Percentiles rank a stretch among this genome's conserved stretches.
phyloP scores from a whole-genome alignment of 2,888 invertebrate species.

The Agrenia bidenticulata region DNA sequence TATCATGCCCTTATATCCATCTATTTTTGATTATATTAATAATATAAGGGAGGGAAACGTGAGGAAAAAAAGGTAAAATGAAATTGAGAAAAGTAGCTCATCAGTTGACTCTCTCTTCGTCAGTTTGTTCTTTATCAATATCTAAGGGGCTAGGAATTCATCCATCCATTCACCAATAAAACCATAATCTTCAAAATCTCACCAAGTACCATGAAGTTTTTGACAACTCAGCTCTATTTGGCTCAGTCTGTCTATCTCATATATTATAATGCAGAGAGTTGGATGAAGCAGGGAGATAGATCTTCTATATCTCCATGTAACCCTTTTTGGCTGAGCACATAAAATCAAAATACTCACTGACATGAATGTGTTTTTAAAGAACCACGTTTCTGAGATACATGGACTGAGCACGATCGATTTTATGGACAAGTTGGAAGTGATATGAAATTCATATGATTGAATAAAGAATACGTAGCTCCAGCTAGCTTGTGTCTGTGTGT shows the following conservation, averaged over 20 bases:
- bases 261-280: background rate
- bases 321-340: slow-evolving; percentile 14
- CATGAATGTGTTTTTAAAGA: slow-evolving; percentile 22
- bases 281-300: background rate
- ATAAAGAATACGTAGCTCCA: slow-evolving; percentile 10
- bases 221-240: slow-evolving; percentile 42
- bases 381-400: background rate
- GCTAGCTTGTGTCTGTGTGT: background rate
- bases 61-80: slow-evolving; percentile 7
- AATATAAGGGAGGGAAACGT: slow-evolving; percentile 5
- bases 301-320: background rate
- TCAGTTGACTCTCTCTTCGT: slow-evolving; percentile 10
- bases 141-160: background rate
- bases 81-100: slow-evolving; percentile 15
- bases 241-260: slow-evolving; percentile 3
- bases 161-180: slow-evolving; percentile 20
- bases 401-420: slow-evolving; percentile 16
- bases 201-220: slow-evolving; percentile 40
- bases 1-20: background rate
- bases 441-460: slow-evolving; percentile 23
- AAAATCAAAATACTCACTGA: slow-evolving; percentile 23
- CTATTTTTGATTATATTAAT: too few species aligned
- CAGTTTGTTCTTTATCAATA: background rate
- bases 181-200: slow-evolving; percentile 44
- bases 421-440: slow-evolving; percentile 13